Evolutionary conservation across 2,797 vertebrate genomes (phyloP), one percentile per base, ranked within the genome.

Genomic region (Chloroceryle amazona): DNA sequence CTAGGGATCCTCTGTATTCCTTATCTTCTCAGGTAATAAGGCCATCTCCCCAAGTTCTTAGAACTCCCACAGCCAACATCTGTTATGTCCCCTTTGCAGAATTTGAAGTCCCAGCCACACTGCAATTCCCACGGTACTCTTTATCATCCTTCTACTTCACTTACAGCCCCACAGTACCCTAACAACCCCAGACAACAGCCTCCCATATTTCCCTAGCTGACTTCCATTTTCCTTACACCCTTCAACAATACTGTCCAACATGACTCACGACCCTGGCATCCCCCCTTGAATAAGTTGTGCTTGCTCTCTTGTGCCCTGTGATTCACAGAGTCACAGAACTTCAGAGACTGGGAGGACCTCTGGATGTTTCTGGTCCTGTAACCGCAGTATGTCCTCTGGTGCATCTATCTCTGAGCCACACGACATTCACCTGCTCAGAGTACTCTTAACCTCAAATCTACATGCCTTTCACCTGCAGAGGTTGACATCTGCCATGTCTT

Each of bases 261-360:
- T 1, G 1, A 39, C 57, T 41, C 35, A 33, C 0, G 0, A 37
- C 90, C 28, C 80, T 9, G 2, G 19, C 5, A 13, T 33, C 3
- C 4, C 2, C 11, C 6, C 10, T 35, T 47, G 35, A 19, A 9
- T 5, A 52, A 46, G 4, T 13, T 65, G 13, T 42, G 7, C 19
- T 72, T 1, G 1, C 3, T 81, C 31, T 39, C 42, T 13, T 6
- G 15, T 31, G 1, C 22, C 10, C 13, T 66, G 2, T 31, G 9
- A 41, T 73, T 73, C 25, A 39, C 22, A 42, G 18, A 20, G 23
- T 20, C 49, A 51, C 7, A 67, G 49, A 71, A 65, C 6, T 2
- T 2, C 61, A 74, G 51, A 62, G 6, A 4, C 0, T 47, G 33
- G 67, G 73, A 89, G 44, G 47, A 52, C 6, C 17, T 87, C 28